Evolutionary conservation across 2,113 vertebrate genomes (phyloP), one percentile per base, ranked within the genome.

Genomic region (Leuciscus idus): DNA sequence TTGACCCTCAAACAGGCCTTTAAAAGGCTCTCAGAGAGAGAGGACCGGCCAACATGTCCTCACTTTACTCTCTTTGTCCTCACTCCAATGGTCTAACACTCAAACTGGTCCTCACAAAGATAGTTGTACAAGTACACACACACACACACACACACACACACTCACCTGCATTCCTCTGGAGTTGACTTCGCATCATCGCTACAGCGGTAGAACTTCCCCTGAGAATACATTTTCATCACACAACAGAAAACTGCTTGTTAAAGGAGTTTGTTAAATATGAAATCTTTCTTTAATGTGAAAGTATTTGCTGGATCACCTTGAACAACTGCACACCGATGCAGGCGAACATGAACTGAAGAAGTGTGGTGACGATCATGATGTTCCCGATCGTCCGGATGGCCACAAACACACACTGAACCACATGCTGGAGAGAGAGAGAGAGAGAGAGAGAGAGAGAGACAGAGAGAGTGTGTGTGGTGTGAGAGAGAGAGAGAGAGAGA

Each of bases 311-410:
- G 36, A 9, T 2, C 89, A 99, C 98, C 97, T 99, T 99, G 90
- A 99, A 99, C 13, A 99, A 93, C 92, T 99, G 98, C 75, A 99
- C 98, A 36, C 98, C 98, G 4, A 99, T 99, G 89, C 98, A 99
- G 43, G 98, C 97, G 5, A 99, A 99, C 97, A 99, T 99, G 92
- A 99, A 99, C 91, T 99, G 98, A 87, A 99, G 96, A 80, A 99
- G 95, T 1, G 98, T 99, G 88, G 98, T 99, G 88, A 99, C 98
- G 0, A 99, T 99, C 98, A 99, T 99, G 93, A 99, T 99, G 93
- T 99, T 99, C 79, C 98, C 98, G 0, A 99, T 99, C 48, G 98
- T 99, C 92, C 97, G 93, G 92, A 99, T 99, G 90, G 98, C 98
- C 89, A 99, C 98, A 86, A 99, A 99, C 89, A 99, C 98, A 73